phyloP scores from a whole-genome alignment of 2,888 invertebrate species.

The Volucella inanis region DNA sequence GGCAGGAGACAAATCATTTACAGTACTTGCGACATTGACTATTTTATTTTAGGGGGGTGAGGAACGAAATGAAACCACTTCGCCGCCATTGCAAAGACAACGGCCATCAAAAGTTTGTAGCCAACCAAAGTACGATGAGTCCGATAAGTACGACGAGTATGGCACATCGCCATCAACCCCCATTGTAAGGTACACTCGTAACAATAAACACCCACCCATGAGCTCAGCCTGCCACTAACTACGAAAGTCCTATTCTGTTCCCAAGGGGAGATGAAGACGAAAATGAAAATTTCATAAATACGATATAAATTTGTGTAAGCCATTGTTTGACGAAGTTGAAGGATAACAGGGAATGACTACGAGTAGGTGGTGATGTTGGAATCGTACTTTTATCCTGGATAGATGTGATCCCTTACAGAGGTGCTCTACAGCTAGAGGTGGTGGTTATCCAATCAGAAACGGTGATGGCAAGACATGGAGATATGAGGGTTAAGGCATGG shows the following conservation, averaged over 20 bases:
- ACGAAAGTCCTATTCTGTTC: not conserved
- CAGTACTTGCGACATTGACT: constrained; percentile 22
- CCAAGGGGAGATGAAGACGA: constrained; percentile 12
- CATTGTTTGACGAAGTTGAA: constrained; percentile 52
- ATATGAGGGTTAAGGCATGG: not conserved
- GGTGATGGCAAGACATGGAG: not conserved
- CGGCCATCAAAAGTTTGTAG: constrained; percentile 61
- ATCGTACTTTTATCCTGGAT: constrained; percentile 11
- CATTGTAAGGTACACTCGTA: constrained; percentile 21
- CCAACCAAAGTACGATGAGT: constrained; percentile 54
- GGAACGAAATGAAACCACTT: constrained; percentile 59
- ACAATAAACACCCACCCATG: constrained; percentile 53
- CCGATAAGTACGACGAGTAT: constrained; percentile 10
- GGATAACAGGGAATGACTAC: not conserved
- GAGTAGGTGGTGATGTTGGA: constrained; percentile 12
- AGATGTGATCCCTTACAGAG: constrained; percentile 48
- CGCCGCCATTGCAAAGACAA: constrained; percentile 68
- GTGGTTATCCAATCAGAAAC: constrained; percentile 72
- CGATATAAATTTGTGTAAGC: constrained; percentile 57
- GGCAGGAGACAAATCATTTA: constrained; percentile 16
- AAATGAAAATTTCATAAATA: constrained; percentile 67
- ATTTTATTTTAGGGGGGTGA: not conserved
- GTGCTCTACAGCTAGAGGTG: constrained; percentile 59
- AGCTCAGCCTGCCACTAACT: not conserved
- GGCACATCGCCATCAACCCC: constrained; percentile 61